Percentiles rank a stretch among this genome's conserved stretches.
Conservation (phyloP, 2,797 vertebrate genomes). For the Danio jaintianensis region DNA sequence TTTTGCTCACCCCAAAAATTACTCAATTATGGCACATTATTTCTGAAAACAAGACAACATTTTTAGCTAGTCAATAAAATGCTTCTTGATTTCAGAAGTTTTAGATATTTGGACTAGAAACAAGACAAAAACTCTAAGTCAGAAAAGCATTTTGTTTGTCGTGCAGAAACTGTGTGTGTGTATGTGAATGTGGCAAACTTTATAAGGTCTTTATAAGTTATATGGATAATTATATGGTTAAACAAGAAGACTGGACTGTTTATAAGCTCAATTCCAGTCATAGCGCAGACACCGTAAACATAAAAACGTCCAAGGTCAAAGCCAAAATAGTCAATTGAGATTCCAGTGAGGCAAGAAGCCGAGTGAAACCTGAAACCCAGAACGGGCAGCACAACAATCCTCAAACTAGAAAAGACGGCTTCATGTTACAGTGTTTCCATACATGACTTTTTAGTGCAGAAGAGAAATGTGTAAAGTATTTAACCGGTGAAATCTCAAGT, state of each 20-base stretch:
- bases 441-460: not conserved
- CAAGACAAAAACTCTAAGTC: no score
- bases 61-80: no score
- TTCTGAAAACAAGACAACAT: no score
- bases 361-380: constrained; percentile 27
- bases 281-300: not conserved
- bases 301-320: constrained; percentile 33
- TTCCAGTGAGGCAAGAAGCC: constrained; percentile 12
- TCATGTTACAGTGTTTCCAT: constrained; percentile 6
- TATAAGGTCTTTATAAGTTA: not conserved
- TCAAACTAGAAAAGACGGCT: not conserved
- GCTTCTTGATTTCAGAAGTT: no score
- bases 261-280: not conserved
- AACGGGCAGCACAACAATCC: not conserved
- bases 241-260: not conserved
- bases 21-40: no score
- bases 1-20: no score
- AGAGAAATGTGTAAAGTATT: constrained; percentile 9
- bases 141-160: no score
- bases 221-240: not conserved
- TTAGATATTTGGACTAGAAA: no score
- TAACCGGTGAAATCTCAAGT: not conserved
- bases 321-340: constrained; percentile 23
- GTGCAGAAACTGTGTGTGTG: constrained; percentile 15
- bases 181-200: not conserved